A percentile compares a stretch with the other conserved stretches of the same genome.
These are phyloP conservation scores for Phenganax marumi DNA, from an alignment of 92 coral and sea anemone genomes.

Conservation along the genomic window DNA sequence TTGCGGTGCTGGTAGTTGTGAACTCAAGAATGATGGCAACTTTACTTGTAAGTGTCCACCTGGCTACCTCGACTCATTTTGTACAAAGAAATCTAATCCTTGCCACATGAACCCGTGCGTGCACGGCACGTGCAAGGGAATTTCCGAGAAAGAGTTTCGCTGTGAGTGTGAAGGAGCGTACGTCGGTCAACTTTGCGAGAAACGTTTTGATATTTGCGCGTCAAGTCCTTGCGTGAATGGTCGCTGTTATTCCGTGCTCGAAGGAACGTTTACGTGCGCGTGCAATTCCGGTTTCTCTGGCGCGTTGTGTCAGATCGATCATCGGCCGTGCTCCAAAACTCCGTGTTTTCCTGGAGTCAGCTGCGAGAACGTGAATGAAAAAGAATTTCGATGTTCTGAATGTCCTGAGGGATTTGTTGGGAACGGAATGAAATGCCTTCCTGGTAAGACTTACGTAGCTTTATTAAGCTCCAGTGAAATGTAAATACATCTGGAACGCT, in stretches of 20 bases:
- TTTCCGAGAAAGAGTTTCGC: slow-evolving; percentile 35
- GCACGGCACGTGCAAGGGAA: slow-evolving; percentile 57
- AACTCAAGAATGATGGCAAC: slow-evolving; percentile 35
- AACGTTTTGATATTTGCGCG: slow-evolving; percentile 34
- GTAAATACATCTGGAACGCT: no score
- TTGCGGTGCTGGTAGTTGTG: slow-evolving; percentile 67
- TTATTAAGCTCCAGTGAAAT: background rate
- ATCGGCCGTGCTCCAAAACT: slow-evolving; percentile 50
- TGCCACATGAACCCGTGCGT: slow-evolving; percentile 60
- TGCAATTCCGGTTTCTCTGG: slow-evolving; percentile 69
- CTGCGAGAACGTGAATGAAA: slow-evolving; percentile 51
- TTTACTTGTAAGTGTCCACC: slow-evolving; percentile 60
- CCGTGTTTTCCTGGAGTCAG: slow-evolving; percentile 67
- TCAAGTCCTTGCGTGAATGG: slow-evolving; percentile 56
- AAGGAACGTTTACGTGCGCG: slow-evolving; percentile 51
- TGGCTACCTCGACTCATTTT: slow-evolving; percentile 62
- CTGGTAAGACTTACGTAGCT: slow-evolving; percentile 9
- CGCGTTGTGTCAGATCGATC: slow-evolving; percentile 53
- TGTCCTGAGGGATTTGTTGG: slow-evolving; percentile 78
- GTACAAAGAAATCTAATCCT: slow-evolving; percentile 39
- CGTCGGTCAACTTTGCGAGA: slow-evolving; percentile 53
- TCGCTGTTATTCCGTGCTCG: slow-evolving; percentile 31
- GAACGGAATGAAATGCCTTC: slow-evolving; percentile 64
- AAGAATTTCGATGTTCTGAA: slow-evolving; percentile 63
- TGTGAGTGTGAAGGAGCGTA: slow-evolving; percentile 57